Conservation (phyloP, 1,140 invertebrate genomes). For the Globodera rostochiensis region DNA sequence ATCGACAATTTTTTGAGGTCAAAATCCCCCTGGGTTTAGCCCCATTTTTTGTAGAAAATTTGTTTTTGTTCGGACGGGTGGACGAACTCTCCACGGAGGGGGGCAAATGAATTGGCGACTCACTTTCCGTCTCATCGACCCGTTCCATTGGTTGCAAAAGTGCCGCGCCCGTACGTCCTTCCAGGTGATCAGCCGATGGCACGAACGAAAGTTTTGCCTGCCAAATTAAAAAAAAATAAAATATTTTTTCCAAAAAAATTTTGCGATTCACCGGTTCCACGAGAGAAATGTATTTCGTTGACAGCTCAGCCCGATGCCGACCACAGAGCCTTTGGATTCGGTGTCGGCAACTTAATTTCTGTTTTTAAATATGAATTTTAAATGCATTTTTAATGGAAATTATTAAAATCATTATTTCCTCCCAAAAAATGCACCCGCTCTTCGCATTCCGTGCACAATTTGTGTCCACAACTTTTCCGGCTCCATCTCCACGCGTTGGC, state of each 20-base stretch:
- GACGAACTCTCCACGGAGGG: too few species aligned
- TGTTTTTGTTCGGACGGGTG: background rate
- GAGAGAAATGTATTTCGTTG: constrained; percentile 43
- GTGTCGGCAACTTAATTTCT: constrained; percentile 13
- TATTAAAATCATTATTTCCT: constrained; percentile 15
- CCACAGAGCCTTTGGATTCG: background rate
- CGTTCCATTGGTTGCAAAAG: constrained; percentile 82
- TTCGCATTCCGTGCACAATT: constrained; percentile 74
- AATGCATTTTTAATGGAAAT: background rate
- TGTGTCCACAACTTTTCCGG: constrained; percentile 81
- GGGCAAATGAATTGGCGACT: too few species aligned
- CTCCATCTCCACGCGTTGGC: constrained; percentile 77
- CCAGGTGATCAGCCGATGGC: constrained; percentile 94
- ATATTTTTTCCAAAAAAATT: constrained; percentile 18
- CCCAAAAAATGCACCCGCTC: constrained; percentile 72
- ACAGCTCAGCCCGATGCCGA: constrained; percentile 33
- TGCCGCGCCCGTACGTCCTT: constrained; percentile 83
- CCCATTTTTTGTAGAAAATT: background rate
- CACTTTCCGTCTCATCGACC: constrained; percentile 77
- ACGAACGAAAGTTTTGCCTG: constrained; percentile 77
- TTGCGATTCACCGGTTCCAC: constrained; percentile 31
- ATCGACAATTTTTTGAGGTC: too few species aligned
- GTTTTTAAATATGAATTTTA: background rate
- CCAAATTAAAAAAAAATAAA: constrained; percentile 30
- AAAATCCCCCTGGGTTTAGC: too few species aligned